A percentile compares a stretch with the other conserved stretches of the same genome.
Evolutionary conservation across 2,113 vertebrate genomes (phyloP).

Genomic region (Oreotrochilus melanogaster): DNA sequence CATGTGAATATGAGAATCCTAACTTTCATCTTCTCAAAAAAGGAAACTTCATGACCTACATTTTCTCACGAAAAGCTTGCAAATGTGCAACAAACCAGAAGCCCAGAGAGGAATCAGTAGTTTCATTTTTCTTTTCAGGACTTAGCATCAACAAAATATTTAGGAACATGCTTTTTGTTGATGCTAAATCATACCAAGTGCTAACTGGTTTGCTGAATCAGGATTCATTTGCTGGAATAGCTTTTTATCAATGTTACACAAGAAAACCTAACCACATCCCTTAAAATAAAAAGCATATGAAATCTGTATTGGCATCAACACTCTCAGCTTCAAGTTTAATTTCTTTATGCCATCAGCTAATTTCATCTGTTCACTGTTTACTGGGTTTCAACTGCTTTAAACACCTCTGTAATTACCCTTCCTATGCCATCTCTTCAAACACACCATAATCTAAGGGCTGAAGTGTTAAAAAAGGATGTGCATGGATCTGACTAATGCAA

Average conservation of each 20-base stretch:
- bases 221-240: not conserved
- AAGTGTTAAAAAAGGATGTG: not conserved
- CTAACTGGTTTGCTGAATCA: not conserved
- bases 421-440: not conserved
- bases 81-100: not conserved
- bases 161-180: not conserved
- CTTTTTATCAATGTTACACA: not conserved
- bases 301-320: not conserved
- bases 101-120: not conserved
- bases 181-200: not conserved
- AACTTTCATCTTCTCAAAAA: not conserved
- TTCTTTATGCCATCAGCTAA: not conserved
- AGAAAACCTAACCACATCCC: not conserved
- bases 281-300: slow-evolving; percentile 28
- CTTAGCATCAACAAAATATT: not conserved
- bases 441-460: not conserved
- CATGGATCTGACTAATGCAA: not conserved
- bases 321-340: not conserved
- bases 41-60: not conserved
- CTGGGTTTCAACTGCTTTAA: not conserved
- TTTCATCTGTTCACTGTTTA: not conserved
- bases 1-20: rapidly evolving
- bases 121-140: not conserved
- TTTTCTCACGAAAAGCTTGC: not conserved
- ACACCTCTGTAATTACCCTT: not conserved